A percentile compares a stretch with the other conserved stretches of the same genome.
phyloP scores from a whole-genome alignment of 2,113 vertebrate genomes.

The Etheostoma cragini region DNA sequence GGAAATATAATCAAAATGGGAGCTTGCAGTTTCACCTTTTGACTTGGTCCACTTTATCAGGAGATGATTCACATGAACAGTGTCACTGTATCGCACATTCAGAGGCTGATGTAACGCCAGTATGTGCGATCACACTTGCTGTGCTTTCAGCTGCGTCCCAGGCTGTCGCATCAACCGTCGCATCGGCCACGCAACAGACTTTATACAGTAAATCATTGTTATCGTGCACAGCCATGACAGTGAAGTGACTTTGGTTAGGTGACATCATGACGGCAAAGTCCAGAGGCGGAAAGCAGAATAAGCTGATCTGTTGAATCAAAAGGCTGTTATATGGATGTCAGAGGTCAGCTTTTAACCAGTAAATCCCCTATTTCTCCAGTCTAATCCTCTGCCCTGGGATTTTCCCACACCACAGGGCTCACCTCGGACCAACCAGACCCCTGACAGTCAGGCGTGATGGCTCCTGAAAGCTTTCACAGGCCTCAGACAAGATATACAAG shows the following conservation, averaged over 20 bases:
- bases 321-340: conserved; percentile 68
- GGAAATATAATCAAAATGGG: conserved; percentile 29
- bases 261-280: conserved; percentile 31
- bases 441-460: conserved; percentile 33
- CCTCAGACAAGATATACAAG: conserved; percentile 26
- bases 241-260: conserved; percentile 45
- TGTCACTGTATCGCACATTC: conserved; percentile 7
- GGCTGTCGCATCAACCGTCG: conserved; percentile 20
- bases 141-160: conserved; percentile 4
- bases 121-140: conserved; percentile 27
- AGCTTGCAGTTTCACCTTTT: conserved; percentile 31
- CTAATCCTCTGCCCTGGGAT: conserved; percentile 68
- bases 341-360: conserved; percentile 73
- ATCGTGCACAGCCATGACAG: conserved; percentile 38
- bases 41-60: not conserved
- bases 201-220: conserved; percentile 17
- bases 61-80: conserved; percentile 17
- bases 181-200: conserved; percentile 22
- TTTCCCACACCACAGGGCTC: conserved; percentile 72
- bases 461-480: conserved; percentile 1
- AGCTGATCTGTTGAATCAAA: conserved; percentile 69
- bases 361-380: conserved; percentile 68
- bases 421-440: conserved; percentile 43
- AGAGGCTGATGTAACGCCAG: conserved; percentile 1
- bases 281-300: conserved; percentile 39